Evolutionary conservation across 2,888 invertebrate genomes (phyloP), one percentile per base, ranked within the genome.

Genomic region (Meta bourneti): DNA sequence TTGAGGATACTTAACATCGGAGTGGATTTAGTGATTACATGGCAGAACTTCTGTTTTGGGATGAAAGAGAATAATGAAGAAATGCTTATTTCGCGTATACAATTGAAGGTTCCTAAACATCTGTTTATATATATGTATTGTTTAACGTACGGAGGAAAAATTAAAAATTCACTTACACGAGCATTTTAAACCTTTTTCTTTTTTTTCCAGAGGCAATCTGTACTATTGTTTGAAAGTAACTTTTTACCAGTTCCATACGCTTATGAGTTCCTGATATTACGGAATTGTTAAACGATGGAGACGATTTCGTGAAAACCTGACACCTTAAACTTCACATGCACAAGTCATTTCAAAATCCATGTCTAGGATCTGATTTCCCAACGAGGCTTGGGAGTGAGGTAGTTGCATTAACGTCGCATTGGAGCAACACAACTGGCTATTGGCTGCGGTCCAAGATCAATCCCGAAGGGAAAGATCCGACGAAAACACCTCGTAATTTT

Each of bases 1-100:
- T 83, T 83, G 83, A 72, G 83, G 83, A 71, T 83, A 72, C 51
- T 83, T 82, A 71, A 49, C 20, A n/a, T 49, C 4, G n/a, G 77
- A 77, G 77, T 16, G 51, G 51, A n/a, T 77, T 77, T 51, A 77
- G 49, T 52, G 77, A 77, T 77, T 77, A 77, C n/a, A 77, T 51
- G n/a, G 13, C 19, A 74, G 20, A 74, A 74, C 48, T 74, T 13
- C 74, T 51, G 77, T 51, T n/a, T 77, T 77, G 16, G 49, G 77
- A 77, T 13, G 52, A 49, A 48, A 20, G 8, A 13, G 74, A 34
- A 34, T 34, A 34, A 74, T 74, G 34, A 34, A 34, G 34, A 48
- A 74, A 51, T 19, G 51, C 77, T 49, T 7, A 77, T 51, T 77
- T 51, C 49, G 51, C 16, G 0, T 61, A 7, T 9, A 9, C 61